Conservation (phyloP, 2,888 invertebrate species). For the Vanessa cardui region DNA sequence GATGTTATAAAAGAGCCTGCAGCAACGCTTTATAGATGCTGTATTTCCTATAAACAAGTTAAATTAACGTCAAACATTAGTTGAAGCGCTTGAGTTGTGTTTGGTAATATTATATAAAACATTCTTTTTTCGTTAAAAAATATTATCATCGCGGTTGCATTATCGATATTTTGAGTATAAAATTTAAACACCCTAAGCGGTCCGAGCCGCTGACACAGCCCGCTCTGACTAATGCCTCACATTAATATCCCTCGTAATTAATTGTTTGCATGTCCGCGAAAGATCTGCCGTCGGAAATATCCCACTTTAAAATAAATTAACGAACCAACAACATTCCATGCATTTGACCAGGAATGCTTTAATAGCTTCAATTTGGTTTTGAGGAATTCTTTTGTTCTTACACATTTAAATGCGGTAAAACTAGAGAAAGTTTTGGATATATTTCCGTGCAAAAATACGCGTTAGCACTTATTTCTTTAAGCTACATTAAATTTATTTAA, state of each 20-base stretch:
- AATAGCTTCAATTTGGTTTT: conserved; percentile 28
- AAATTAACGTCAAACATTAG: conserved; percentile 11
- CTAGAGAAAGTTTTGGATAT: neutral
- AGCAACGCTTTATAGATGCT: conserved; percentile 7
- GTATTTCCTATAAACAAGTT: conserved; percentile 14
- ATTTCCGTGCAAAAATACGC: too few species aligned
- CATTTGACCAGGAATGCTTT: conserved; percentile 35
- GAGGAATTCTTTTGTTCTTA: conserved; percentile 27
- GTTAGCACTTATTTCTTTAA: too few species aligned
- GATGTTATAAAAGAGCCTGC: conserved; percentile 10
- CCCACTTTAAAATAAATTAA: conserved; percentile 71
- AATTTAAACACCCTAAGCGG: conserved; percentile 37
- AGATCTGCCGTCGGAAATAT: conserved; percentile 72
- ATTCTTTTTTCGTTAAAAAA: conserved; percentile 12
- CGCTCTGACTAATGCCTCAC: conserved; percentile 76
- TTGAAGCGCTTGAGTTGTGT: conserved; percentile 1
- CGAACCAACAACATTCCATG: conserved; percentile 45
- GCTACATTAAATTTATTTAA: too few species aligned
- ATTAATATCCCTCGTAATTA: conserved; percentile 82
- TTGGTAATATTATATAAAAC: neutral
- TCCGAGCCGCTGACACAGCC: conserved; percentile 64
- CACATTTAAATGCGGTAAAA: neutral
- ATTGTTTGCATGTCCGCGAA: conserved; percentile 80
- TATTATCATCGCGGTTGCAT: conserved; percentile 28
- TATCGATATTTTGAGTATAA: conserved; percentile 39